A percentile compares a stretch with the other conserved stretches of the same genome.
These are phyloP conservation scores for Nemoura dubitans DNA, from an alignment of 2,888 invertebrate genomes.

Conservation along the genomic window DNA sequence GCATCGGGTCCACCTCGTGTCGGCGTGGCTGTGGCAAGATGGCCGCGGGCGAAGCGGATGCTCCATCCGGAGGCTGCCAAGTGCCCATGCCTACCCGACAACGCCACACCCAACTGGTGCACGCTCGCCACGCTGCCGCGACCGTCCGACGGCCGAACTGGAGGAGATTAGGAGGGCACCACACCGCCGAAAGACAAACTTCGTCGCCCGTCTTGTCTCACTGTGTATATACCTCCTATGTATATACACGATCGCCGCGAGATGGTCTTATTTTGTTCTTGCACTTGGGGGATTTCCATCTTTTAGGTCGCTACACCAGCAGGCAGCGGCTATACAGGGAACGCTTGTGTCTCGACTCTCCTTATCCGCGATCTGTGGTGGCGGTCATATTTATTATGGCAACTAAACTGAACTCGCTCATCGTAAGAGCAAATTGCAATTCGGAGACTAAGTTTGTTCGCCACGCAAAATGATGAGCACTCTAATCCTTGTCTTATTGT, in stretches of 20 bases:
- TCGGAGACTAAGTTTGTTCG: background rate
- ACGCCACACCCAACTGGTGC: slow-evolving; percentile 36
- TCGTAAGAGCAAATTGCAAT: background rate
- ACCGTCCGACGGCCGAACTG: background rate
- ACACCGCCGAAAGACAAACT: slow-evolving; percentile 22
- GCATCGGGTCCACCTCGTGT: background rate
- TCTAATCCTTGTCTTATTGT: slow-evolving; percentile 7
- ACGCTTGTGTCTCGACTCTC: background rate
- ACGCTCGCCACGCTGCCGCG: background rate
- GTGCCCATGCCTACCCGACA: background rate
- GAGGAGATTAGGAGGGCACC: background rate
- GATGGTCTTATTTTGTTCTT: slow-evolving; percentile 4
- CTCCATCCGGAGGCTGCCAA: slow-evolving; percentile 33
- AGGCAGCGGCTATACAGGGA: background rate
- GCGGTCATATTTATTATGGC: background rate
- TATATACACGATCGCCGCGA: background rate
- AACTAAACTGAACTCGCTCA: background rate
- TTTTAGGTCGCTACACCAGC: background rate
- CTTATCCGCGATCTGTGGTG: background rate
- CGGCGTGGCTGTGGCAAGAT: background rate
- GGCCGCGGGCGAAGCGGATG: slow-evolving; percentile 37
- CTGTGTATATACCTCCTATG: background rate
- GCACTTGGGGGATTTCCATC: background rate
- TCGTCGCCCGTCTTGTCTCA: background rate
- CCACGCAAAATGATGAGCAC: background rate